These are phyloP conservation scores for Sitta europaea DNA, from an alignment of 2,113 vertebrate genomes.

Conservation along the genomic window DNA sequence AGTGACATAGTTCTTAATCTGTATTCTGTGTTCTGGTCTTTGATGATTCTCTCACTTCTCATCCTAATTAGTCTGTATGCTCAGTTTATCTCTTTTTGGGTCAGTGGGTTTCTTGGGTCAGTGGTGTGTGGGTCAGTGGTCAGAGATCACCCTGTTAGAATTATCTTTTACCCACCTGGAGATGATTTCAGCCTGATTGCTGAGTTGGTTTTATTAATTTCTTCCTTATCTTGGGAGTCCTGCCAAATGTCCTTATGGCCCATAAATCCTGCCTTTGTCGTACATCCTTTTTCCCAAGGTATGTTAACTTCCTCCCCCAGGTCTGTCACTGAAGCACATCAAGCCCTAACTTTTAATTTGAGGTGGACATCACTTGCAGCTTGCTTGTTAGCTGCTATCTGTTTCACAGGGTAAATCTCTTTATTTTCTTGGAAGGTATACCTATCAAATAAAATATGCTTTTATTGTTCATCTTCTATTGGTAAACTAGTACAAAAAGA, in stretches of 20 bases:
- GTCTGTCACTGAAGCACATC: neutral
- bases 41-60: neutral
- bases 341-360: neutral
- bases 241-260: too few relatives aligned
- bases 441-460: neutral
- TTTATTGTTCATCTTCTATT: neutral
- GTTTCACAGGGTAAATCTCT: rapidly evolving
- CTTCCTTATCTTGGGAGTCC: neutral
- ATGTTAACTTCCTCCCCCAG: neutral
- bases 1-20: neutral
- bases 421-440: neutral
- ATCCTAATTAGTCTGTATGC: neutral
- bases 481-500: neutral
- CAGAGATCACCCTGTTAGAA: neutral
- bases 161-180: neutral
- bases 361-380: neutral
- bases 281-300: neutral
- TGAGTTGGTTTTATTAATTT: neutral
- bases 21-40: neutral
- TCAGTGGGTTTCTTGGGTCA: rapidly evolving
- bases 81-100: neutral
- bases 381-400: neutral
- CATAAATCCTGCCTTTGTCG: neutral
- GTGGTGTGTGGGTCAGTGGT: too few relatives aligned
- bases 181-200: neutral